phyloP scores from a whole-genome alignment of 2,797 vertebrate species.

The Morelia viridis region DNA sequence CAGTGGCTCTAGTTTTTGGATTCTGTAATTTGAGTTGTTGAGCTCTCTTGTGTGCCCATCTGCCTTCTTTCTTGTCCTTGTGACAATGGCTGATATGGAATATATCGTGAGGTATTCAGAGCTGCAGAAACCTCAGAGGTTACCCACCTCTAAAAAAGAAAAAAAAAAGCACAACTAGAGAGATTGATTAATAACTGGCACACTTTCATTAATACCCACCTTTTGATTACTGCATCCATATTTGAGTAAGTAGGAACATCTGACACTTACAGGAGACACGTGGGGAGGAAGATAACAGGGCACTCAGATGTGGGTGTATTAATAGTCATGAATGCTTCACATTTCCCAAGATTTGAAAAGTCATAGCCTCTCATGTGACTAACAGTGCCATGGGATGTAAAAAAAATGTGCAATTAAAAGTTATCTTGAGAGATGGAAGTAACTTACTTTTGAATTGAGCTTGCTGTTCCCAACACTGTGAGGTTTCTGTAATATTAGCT shows the following conservation, averaged over 20 bases:
- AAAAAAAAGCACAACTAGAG: not conserved
- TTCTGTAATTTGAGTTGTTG: not conserved
- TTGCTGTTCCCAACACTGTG: constrained; percentile 74
- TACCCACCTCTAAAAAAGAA: not conserved
- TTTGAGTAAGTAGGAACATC: constrained; percentile 45
- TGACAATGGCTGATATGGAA: not conserved
- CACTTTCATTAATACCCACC: constrained; percentile 45
- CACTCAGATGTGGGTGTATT: not conserved
- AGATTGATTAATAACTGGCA: not conserved
- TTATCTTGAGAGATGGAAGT: constrained; percentile 57
- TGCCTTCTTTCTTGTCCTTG: not conserved
- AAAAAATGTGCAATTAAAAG: constrained; percentile 49
- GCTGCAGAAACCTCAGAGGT: not conserved
- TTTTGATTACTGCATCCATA: constrained; percentile 51
- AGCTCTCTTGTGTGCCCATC: not conserved
- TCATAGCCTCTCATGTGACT: constrained; percentile 36
- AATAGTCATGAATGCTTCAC: constrained; percentile 13
- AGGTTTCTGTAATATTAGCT: constrained; percentile 74
- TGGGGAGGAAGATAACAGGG: constrained; percentile 1
- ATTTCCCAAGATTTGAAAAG: constrained; percentile 32
- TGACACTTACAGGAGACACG: constrained; percentile 6
- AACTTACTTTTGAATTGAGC: constrained; percentile 65
- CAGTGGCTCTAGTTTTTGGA: not conserved
- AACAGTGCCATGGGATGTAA: constrained; percentile 46
- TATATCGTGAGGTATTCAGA: not conserved